A percentile compares a stretch with the other conserved stretches of the same genome.
Conservation (phyloP, 2,888 invertebrate genomes). For the Apantesis nais region DNA sequence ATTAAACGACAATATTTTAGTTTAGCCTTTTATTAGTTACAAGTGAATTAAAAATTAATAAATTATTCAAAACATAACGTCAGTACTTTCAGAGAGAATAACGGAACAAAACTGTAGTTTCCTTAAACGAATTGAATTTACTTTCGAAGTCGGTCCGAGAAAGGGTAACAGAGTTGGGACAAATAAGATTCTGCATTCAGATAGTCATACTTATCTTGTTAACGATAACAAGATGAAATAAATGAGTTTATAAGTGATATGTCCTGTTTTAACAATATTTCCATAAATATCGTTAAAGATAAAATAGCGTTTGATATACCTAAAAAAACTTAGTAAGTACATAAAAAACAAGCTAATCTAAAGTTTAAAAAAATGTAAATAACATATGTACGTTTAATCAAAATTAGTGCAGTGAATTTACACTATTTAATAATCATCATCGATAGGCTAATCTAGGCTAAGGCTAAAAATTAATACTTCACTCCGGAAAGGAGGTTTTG, state of each 20-base stretch:
- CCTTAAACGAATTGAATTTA: slow-evolving; percentile 7
- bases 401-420: no score
- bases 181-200: slow-evolving; percentile 9
- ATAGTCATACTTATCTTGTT: neutral
- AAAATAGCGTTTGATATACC: no score
- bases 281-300: neutral
- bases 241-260: neutral
- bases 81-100: neutral
- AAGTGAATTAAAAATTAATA: neutral
- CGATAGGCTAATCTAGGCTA: no score
- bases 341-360: no score
- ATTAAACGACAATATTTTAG: neutral
- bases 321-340: no score
- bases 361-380: no score
- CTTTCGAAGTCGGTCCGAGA: neutral
- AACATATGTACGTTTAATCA: no score
- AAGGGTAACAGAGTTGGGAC: slow-evolving; percentile 5
- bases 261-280: neutral
- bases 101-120: neutral
- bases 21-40: neutral
- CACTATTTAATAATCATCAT: no score
- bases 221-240: neutral
- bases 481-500: no score
- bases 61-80: neutral
- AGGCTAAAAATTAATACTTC: no score